Percentiles rank a stretch among this genome's conserved stretches.
Conservation (phyloP, 2,888 invertebrate genomes). For the Synanthedon tipuliformis region DNA sequence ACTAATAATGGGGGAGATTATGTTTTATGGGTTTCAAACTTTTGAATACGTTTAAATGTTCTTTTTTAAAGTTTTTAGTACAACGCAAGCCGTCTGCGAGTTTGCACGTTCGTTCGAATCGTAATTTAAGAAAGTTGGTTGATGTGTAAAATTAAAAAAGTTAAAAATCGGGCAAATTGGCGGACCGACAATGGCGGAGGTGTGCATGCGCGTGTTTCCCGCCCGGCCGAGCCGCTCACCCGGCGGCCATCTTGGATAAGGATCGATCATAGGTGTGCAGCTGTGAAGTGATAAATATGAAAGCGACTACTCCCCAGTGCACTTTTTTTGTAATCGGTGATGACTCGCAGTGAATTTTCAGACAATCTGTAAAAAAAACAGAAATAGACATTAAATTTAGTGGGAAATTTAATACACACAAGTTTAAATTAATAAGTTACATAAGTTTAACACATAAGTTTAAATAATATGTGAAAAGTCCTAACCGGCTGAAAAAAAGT, state of each 20-base stretch:
- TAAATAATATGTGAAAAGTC: too few relatives aligned
- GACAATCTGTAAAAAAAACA: constrained; percentile 3
- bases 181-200: constrained; percentile 39
- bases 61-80: constrained; percentile 53
- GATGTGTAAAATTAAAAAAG: constrained; percentile 4
- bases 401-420: too few relatives aligned
- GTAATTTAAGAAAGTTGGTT: constrained; percentile 7
- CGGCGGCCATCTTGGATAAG: constrained; percentile 65
- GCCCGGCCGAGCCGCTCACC: constrained; percentile 43
- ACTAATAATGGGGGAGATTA: constrained; percentile 69
- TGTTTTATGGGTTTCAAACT: constrained; percentile 64
- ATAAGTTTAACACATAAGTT: too few relatives aligned
- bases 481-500: too few relatives aligned
- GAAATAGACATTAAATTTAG: not conserved
- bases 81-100: constrained; percentile 44
- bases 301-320: constrained; percentile 27
- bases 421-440: too few relatives aligned
- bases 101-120: constrained; percentile 41
- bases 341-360: constrained; percentile 4
- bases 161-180: constrained; percentile 36
- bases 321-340: constrained; percentile 22
- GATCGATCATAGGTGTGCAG: constrained; percentile 67
- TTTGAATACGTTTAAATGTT: constrained; percentile 55
- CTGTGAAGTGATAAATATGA: constrained; percentile 64
- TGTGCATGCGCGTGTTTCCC: constrained; percentile 56